Percentiles rank a stretch among this genome's conserved stretches.
Evolutionary conservation across 35 echinoderm and acorn worm species (phyloP).

Genomic region (Amphiura filiformis): DNA sequence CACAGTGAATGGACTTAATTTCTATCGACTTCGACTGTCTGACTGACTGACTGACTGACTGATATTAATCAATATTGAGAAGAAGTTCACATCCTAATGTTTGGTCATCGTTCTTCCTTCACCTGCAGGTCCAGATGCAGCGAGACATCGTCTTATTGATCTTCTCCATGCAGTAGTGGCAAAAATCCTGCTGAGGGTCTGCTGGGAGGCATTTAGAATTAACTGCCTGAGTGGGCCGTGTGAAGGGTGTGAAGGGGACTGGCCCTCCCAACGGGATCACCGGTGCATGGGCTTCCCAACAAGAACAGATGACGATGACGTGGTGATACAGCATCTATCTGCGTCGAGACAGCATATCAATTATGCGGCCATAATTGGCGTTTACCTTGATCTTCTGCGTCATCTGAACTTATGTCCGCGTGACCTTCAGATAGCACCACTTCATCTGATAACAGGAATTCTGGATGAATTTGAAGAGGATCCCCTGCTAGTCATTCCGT

Average conservation of each 20-base stretch:
- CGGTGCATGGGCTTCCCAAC: background rate
- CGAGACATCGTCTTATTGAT: background rate
- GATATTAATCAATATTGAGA: no score
- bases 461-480: slow-evolving; percentile 1
- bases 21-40: no score
- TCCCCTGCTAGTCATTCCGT: background rate
- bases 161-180: background rate
- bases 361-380: background rate
- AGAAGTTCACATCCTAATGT: no score
- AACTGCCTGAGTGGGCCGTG: background rate
- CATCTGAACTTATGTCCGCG: background rate
- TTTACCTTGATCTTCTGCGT: background rate
- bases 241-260: background rate
- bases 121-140: background rate
- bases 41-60: no score
- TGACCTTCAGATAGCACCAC: background rate
- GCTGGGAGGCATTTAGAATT: background rate
- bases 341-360: background rate
- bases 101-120: background rate
- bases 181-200: background rate
- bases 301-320: background rate
- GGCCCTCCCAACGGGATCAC: background rate
- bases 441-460: background rate
- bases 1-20: no score
- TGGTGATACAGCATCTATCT: background rate